Evolutionary conservation across 2,888 invertebrate species (phyloP).

Genomic region (Lepidochrysops patricia): DNA sequence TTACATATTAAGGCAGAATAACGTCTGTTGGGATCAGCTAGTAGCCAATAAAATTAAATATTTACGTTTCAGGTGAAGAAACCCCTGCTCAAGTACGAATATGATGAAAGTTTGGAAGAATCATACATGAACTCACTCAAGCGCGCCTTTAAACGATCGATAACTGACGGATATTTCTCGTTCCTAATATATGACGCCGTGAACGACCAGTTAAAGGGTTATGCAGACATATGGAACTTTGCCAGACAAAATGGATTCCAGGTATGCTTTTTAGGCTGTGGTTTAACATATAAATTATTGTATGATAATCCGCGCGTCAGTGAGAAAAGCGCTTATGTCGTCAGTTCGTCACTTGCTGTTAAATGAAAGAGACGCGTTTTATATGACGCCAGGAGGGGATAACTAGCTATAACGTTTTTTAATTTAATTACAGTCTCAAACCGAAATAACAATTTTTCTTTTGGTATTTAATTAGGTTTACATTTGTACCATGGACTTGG

Average conservation of each 20-base stretch:
- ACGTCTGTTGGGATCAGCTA: too few species aligned
- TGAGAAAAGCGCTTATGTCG: too few species aligned
- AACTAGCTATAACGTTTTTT: too few species aligned
- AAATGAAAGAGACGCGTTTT: too few species aligned
- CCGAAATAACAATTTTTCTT: neutral
- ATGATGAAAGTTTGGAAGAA: constrained; percentile 88
- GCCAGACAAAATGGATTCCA: constrained; percentile 90
- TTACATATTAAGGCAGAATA: too few species aligned
- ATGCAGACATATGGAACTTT: constrained; percentile 91
- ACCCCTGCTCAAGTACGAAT: constrained; percentile 89
- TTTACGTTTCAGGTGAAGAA: constrained; percentile 59
- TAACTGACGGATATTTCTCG: constrained; percentile 84
- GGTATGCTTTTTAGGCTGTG: constrained; percentile 66
- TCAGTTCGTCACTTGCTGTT: too few species aligned
- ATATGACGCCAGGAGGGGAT: too few species aligned
- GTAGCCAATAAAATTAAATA: neutral
- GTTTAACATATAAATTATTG: neutral
- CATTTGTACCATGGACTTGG: constrained; percentile 90
- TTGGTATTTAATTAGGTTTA: constrained; percentile 84
- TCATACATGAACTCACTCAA: constrained; percentile 86
- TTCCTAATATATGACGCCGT: constrained; percentile 95
- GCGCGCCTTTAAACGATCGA: constrained; percentile 92
- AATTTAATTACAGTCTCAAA: too few species aligned
- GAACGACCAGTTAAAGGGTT: constrained; percentile 86
- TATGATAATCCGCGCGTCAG: too few species aligned